A percentile compares a stretch with the other conserved stretches of the same genome.
phyloP scores from a whole-genome alignment of 1,140 invertebrate genomes.

The Micrasema minimum region DNA sequence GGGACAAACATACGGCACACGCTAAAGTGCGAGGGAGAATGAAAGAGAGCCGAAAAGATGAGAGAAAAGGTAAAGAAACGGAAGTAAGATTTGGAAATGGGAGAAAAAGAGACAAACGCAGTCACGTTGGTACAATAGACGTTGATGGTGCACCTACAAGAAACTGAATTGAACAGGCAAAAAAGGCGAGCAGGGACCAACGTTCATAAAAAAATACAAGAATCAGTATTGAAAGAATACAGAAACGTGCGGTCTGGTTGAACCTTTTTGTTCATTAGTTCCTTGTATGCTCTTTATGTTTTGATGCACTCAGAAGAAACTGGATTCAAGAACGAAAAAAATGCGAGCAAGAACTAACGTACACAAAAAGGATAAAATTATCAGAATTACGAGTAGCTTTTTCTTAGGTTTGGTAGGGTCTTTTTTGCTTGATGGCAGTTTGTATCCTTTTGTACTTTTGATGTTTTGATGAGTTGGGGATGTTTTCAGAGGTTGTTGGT shows the following conservation, averaged over 20 bases:
- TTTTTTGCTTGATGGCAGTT: too few species aligned
- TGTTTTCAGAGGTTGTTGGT: constrained; percentile 14
- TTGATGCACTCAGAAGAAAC: constrained; percentile 22
- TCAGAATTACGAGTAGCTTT: too few species aligned
- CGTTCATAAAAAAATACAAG: too few species aligned
- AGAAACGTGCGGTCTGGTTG: too few species aligned
- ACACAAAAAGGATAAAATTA: too few species aligned
- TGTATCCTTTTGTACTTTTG: too few species aligned
- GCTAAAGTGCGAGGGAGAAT: constrained; percentile 1
- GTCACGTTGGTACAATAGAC: constrained; percentile 33
- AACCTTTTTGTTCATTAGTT: too few species aligned
- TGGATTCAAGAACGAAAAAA: not conserved
- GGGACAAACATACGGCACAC: not conserved
- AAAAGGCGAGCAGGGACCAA: too few species aligned
- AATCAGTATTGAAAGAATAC: too few species aligned
- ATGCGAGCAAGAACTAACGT: too few species aligned
- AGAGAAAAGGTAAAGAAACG: constrained; percentile 26
- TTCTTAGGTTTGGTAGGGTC: too few species aligned
- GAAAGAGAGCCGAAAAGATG: constrained; percentile 15
- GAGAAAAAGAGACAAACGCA: constrained; percentile 24
- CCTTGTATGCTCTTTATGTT: too few species aligned
- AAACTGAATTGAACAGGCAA: not conserved
- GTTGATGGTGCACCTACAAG: constrained; percentile 30
- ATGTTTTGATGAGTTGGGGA: not conserved
- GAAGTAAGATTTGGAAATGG: constrained; percentile 18